Conservation (phyloP, 2,888 invertebrate species). For the Thereva unica region DNA sequence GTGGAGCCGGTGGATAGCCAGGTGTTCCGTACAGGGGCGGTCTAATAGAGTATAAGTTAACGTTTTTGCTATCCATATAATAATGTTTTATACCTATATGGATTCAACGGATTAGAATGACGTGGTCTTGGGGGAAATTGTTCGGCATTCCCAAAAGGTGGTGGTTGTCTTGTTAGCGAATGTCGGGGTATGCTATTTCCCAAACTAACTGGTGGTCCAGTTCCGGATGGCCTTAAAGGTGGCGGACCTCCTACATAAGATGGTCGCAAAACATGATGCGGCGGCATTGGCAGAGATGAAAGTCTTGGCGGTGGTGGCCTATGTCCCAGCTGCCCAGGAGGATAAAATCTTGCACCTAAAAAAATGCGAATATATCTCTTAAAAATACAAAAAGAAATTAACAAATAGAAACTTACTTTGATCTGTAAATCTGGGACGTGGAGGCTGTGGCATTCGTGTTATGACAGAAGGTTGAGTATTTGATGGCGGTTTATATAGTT, state of each 20-base stretch:
- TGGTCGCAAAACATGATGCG: conserved; percentile 44
- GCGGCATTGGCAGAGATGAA: conserved; percentile 21
- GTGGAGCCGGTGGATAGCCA: conserved; percentile 50
- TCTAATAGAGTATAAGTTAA: conserved; percentile 41
- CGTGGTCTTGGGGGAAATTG: conserved; percentile 22
- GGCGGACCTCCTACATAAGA: background rate
- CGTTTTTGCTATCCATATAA: background rate
- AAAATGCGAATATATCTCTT: background rate
- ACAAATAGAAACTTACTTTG: conserved; percentile 44
- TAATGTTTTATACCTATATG: conserved; percentile 50
- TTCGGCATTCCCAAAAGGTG: conserved; percentile 24
- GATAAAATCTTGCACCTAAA: conserved; percentile 38
- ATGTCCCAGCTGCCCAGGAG: conserved; percentile 39
- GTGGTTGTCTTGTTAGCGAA: conserved; percentile 26
- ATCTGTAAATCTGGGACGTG: conserved; percentile 45
- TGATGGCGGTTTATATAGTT: conserved; percentile 59
- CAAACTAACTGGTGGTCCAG: background rate
- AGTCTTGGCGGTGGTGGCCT: conserved; percentile 27
- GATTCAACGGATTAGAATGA: conserved; percentile 50
- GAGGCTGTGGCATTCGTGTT: conserved; percentile 64
- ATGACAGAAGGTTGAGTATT: conserved; percentile 63
- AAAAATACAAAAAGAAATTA: background rate
- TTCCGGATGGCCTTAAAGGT: background rate
- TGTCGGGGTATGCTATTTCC: conserved; percentile 24
- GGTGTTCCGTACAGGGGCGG: conserved; percentile 55